Base-by-base conservation (phyloP, 2,113 vertebrate genomes). In the Apeltes quadracus region DNA sequence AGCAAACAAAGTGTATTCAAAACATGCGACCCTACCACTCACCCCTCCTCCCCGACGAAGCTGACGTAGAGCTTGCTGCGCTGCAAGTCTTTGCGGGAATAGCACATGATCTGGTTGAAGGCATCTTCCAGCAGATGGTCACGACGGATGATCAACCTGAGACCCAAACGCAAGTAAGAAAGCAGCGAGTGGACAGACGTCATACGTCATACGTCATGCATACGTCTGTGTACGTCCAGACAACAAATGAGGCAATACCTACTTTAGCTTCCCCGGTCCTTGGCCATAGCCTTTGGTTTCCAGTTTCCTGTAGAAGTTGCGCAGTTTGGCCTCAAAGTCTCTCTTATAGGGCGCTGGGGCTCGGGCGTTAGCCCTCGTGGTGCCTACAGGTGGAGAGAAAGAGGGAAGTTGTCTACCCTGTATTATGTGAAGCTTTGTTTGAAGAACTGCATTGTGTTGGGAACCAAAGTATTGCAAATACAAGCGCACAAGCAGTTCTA, bases 61-160 rank as follows among this genome's bases (percentile, higher is more conserved):
- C 95, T 96, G 82, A 97, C 96, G 43, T 97, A 97, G 18, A 97
- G 94, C 77, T 97, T 97, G 87, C 95, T 97, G 79, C 96, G 95
- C 91, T 97, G 96, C 82, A 97, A 90, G 82, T 97, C 96, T 90
- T 97, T 97, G 66, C 96, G 94, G 71, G 96, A 97, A 70, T 96
- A 97, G 73, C 95, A 96, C 95, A 97, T 97, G 75, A 97, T 96
- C 92, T 97, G 96, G 86, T 97, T 97, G 88, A 97, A 97, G 85
- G 96, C 96, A 76, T 97, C 96, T 90, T 97, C 96, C 56, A 97
- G 91, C 86, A 97, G 92, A 82, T 96, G 96, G 83, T 97, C 96
- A 76, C 96, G 94, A 63, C 96, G 93, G 86, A 97, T 97, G 87
- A 97, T 95, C 88, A 97, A 89, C 87, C 96, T 97, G 89, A 14